Evolutionary conservation across 2,888 invertebrate genomes (phyloP), one percentile per base, ranked within the genome.

Genomic region (Dinocampus coccinellae): DNA sequence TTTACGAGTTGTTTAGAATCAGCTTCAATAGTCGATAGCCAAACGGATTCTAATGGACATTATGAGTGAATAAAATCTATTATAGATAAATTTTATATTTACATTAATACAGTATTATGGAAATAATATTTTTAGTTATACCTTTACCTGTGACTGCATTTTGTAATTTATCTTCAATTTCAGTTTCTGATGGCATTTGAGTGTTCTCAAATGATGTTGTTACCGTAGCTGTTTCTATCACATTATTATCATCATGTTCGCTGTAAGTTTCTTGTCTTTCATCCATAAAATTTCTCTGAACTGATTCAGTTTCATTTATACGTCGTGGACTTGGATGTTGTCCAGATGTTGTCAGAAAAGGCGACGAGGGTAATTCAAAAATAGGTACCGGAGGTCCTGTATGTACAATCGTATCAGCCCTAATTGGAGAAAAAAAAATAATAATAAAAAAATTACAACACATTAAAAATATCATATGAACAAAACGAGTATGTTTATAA

Each of bases 391-490:
- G 34, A 10, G 16, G 16, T 20, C n/a, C 58, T 58, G 34, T 29
- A 33, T 58, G 3, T n/a, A 3, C 58, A 33, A 16, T 29, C 33
- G 10, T 33, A 16, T n/a, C 29, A 33, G 10, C 20, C 20, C 58
- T 58, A 16, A 7, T 58, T 13, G 9, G 7, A n/a, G n/a, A 20
- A n/a, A 29, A 26, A 26, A 26, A 24, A n/a, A n/a, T n/a, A 24
- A 66, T 72, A 53, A 63, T 11, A 26, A 53, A 47, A 55, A 16
- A 16, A 34, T 20, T 20, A 36, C 39, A 58, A 52, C 53, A n/a
- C n/a, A n/a, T 71, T 24, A 2, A 33, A 33, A 33, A 67, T 9
- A 33, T 13, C n/a, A 20, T 20, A 29, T 60, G n/a, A 22, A 22
- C 3, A 20, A 47, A 3, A 47, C 7, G 16, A 47, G 4, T 39